phyloP scores from a whole-genome alignment of 2,113 vertebrate genomes.

The Peromyscus leucopus region DNA sequence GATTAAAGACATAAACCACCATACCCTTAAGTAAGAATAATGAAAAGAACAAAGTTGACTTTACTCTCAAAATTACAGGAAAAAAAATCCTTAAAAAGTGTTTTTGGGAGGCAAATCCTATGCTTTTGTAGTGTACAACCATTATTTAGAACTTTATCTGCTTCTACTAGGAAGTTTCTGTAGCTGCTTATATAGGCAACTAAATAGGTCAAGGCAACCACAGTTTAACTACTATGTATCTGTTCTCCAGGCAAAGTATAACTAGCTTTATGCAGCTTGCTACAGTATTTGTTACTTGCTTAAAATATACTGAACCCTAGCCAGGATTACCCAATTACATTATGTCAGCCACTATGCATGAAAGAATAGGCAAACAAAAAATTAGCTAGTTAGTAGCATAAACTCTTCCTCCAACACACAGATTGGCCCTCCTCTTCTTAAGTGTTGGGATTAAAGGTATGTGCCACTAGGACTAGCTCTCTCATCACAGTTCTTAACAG shows the following conservation, averaged over 20 bases:
- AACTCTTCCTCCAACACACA: not conserved
- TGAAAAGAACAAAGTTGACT: not conserved
- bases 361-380: constrained; percentile 37
- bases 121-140: not conserved
- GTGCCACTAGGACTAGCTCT: not conserved
- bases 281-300: constrained; percentile 21
- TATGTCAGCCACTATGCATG: not conserved
- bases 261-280: not conserved
- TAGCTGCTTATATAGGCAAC: not conserved
- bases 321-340: not conserved
- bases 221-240: not conserved
- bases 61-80: not conserved
- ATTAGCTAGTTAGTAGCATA: not conserved
- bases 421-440: not conserved
- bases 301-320: not conserved
- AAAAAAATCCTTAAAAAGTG: constrained; percentile 7
- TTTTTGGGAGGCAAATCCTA: not conserved
- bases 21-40: not conserved
- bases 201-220: constrained; percentile 43
- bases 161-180: not conserved
- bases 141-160: not conserved
- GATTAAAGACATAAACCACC: not conserved
- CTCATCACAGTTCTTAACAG: not conserved
- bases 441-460: not conserved
- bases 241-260: not conserved